Percentiles rank a stretch among this genome's conserved stretches.
Evolutionary conservation across 2,888 invertebrate genomes (phyloP).

Genomic region (Agriotes lineatus): DNA sequence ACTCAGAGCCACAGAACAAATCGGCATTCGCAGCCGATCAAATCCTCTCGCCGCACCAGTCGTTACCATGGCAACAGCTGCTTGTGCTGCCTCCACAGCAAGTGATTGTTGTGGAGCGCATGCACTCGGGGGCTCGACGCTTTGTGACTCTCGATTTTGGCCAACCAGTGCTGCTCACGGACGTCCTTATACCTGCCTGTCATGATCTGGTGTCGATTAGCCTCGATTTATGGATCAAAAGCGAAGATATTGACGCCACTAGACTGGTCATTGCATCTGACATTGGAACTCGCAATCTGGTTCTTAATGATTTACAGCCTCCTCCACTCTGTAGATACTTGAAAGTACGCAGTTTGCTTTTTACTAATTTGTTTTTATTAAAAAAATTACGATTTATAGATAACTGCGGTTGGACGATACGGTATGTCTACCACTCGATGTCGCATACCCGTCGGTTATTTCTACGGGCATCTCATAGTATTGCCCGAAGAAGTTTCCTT

Average conservation of each 20-base stretch:
- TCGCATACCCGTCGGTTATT: conserved; percentile 92
- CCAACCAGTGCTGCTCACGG: conserved; percentile 86
- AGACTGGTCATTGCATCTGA: conserved; percentile 88
- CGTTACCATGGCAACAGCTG: conserved; percentile 81
- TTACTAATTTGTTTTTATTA: too few species aligned
- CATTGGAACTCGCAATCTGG: conserved; percentile 87
- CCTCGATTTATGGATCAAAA: conserved; percentile 90
- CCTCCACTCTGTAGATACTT: conserved; percentile 90
- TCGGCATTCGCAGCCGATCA: conserved; percentile 51
- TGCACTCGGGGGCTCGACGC: conserved; percentile 94
- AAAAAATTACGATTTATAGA: conserved; percentile 70
- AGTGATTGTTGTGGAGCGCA: conserved; percentile 88
- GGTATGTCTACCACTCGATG: conserved; percentile 93
- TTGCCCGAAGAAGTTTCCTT: conserved; percentile 70
- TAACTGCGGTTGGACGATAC: conserved; percentile 91
- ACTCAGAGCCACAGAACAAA: conserved; percentile 45
- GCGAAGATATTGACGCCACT: conserved; percentile 88
- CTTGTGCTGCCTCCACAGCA: conserved; percentile 86
- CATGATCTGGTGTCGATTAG: conserved; percentile 86
- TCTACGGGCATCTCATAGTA: conserved; percentile 90
- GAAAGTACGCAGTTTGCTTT: conserved; percentile 82
- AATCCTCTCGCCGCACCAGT: conserved; percentile 53
- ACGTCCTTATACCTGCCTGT: conserved; percentile 85
- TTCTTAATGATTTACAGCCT: conserved; percentile 91
- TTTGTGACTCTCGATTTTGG: conserved; percentile 95